Evolutionary conservation across 2,113 vertebrate genomes (phyloP), one percentile per base, ranked within the genome.

Genomic region (Sigmodon hispidus): DNA sequence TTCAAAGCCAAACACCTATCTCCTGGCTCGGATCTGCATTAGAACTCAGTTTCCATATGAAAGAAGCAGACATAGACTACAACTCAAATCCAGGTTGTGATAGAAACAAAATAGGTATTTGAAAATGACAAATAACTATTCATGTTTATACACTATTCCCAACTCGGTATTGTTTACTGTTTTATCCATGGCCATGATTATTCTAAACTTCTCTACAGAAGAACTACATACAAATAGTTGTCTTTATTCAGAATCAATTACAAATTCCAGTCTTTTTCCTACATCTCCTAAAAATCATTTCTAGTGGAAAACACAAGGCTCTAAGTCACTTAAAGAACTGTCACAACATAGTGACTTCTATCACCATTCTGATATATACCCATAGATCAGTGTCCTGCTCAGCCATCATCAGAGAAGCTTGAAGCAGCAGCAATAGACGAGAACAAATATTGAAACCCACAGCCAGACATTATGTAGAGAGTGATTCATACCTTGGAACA

Each of bases 41-140:
- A 63, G 69, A 3, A 0, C 7, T 88, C 36, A 75, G 85, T 72
- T 90, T 90, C 72, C 34, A 85, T 13, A 73, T 22, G 5, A 10
- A 29, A 61, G 36, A 93, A 70, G 34, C n/a, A 84, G 40, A 85
- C 8, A 31, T 59, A 48, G 67, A 89, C 24, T 55, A 67, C 45
- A 81, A 73, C 26, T 93, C 40, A 90, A 90, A 96, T 43, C 26
- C 57, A 89, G 34, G 43, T 12, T 67, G 34, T 87, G 50, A 94
- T 45, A 48, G 86, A 92, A 83, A 93, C 16, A 63, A 4, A 94
- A 75, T 8, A 93, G 50, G 79, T 59, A 26, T 81, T 86, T 76
- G 94, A 73, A 91, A 67, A 65, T 75, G 59, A 92, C 24, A 40
- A 59, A 16, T 40, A 80, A 57, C 52, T 57, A 40, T 36, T 81